Percentiles rank a stretch among this genome's conserved stretches.
Evolutionary conservation across 37 sponge, comb jelly and placozoan species (phyloP).

Genomic region (Ephydatia muelleri): DNA sequence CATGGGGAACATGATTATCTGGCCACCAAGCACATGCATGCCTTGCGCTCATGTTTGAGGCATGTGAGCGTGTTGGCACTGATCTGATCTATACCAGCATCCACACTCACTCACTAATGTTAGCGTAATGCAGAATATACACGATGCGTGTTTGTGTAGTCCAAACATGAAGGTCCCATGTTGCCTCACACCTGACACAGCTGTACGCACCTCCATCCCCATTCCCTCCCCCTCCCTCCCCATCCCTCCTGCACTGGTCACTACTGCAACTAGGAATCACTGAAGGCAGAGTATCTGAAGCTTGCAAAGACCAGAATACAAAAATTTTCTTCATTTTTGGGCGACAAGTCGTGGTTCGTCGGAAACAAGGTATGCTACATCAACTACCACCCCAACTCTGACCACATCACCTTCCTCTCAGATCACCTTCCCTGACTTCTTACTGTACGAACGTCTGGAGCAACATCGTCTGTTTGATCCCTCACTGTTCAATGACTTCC

Average conservation of each 20-base stretch:
- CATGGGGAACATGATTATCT: too few species aligned
- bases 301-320: conserved; percentile 35
- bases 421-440: conserved; percentile 79
- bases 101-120: too few species aligned
- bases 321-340: conserved; percentile 55
- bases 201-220: too few species aligned
- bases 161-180: neutral
- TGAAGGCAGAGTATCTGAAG: conserved; percentile 50
- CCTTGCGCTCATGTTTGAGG: too few species aligned
- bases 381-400: too few species aligned
- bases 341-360: conserved; percentile 63
- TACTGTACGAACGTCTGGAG: conserved; percentile 73
- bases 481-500: conserved; percentile 43
- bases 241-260: too few species aligned
- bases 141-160: neutral
- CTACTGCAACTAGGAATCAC: neutral
- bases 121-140: too few species aligned
- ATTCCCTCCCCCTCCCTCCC: too few species aligned
- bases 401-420: neutral
- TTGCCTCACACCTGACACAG: neutral
- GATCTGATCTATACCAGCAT: too few species aligned
- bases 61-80: too few species aligned
- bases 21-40: too few species aligned
- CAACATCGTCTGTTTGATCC: conserved; percentile 67
- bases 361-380: conserved; percentile 66